Evolutionary conservation across 1,140 invertebrate genomes (phyloP), one percentile per base, ranked within the genome.

Genomic region (Drosophila bocki): DNA sequence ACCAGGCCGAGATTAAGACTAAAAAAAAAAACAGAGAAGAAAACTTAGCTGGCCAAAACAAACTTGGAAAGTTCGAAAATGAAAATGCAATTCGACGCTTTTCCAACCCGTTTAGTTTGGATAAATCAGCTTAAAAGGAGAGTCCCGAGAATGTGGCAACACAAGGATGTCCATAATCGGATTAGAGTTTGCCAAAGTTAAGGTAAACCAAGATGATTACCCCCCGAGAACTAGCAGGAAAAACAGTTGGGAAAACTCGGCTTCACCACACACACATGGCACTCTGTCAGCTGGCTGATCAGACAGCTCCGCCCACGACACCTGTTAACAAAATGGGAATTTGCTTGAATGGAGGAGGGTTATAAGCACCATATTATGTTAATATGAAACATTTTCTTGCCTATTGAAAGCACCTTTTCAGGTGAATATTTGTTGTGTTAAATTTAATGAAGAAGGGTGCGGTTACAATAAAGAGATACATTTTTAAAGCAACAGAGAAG

Each of bases 131-230:
- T 60, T 72, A 72, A 42, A 41, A 22, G 15, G 32, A 51, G 29
- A n/a, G 41, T 8, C 62, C 67, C 12, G n/a, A 51, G 53, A 44
- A 51, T 48, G 67, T 19, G 65, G 50, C 67, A 58, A 56, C 64
- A 58, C 17, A 42, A 37, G 69, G 11, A 35, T 60, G 44, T 37
- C 70, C 44, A 22, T 72, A 72, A 72, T 72, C 70, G 70, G 70
- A 44, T 72, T 72, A 72, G 54, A 72, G 70, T 72, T 72, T 48
- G 44, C 37, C 68, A 60, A 68, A 72, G 45, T 72, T 72, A 47
- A 60, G 70, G 70, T 74, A 74, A 60, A 72, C 70, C 70, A 72
- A 74, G 26, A 51, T 74, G 70, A 74, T 74, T 74, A 74, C 70
- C 53, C 50, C 32, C 35, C 44, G 7, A 59, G 11, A 57, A 60